phyloP scores from a whole-genome alignment of 2,113 vertebrate genomes.

The Uria aalge region DNA sequence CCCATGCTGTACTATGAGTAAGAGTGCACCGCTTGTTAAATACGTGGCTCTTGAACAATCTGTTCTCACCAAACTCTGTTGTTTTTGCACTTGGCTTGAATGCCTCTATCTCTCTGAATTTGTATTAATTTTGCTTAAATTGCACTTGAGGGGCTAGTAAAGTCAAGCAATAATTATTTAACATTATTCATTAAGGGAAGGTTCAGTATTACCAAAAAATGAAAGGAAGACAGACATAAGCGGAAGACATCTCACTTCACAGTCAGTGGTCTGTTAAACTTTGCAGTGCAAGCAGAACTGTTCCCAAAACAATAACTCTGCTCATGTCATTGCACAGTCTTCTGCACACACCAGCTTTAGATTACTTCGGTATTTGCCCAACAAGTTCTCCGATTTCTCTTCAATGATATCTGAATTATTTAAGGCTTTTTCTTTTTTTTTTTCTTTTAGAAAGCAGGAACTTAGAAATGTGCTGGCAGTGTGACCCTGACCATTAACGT shows the following conservation, averaged over 20 bases:
- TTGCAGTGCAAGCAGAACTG: slow-evolving; percentile 28
- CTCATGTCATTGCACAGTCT: background rate
- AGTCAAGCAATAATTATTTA: background rate
- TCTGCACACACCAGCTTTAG: background rate
- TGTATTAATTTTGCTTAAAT: slow-evolving; percentile 5
- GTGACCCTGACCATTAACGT: slow-evolving; percentile 12
- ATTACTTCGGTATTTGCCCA: slow-evolving; percentile 59
- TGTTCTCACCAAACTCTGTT: background rate
- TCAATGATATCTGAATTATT: slow-evolving; percentile 60
- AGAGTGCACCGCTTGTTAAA: background rate
- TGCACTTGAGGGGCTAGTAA: background rate
- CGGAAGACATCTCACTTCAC: background rate
- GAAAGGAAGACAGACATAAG: background rate
- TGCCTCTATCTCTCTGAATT: background rate
- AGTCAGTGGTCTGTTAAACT: slow-evolving; percentile 6
- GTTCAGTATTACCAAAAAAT: background rate
- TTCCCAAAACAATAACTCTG: slow-evolving; percentile 32
- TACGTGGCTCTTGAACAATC: background rate
- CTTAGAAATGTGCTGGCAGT: background rate
- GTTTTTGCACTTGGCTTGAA: background rate
- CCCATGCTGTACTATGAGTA: background rate
- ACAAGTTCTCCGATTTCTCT: slow-evolving; percentile 33
- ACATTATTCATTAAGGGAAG: background rate
- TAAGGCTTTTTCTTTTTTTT: background rate
- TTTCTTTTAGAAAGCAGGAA: background rate